Base-by-base conservation (phyloP, 30 jellyfish, hydroid and myxozoan species). In the Hydractinia symbiolongicarpus region DNA sequence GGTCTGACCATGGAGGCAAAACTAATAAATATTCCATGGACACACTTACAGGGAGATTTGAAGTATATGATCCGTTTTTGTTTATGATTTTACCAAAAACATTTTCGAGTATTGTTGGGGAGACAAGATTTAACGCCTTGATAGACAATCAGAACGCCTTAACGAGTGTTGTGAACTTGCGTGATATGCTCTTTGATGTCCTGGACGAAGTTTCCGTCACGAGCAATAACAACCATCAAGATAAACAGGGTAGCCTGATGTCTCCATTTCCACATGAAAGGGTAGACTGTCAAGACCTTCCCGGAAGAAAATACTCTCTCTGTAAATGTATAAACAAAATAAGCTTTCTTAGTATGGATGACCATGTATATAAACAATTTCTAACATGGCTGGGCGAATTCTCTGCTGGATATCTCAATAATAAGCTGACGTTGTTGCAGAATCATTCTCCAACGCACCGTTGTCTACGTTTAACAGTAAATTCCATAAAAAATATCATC, bases 1-100 rank as follows among this genome's bases (percentile, higher is more conserved):
- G 95, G 95, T 90, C 97, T 15, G 97, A 90, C 67, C 97, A 90
- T 52, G 97, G 97, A 0, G 97, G 96, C 6, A 90, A 90, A 60
- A 85, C 95, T 0, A 73, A 90, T 2, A 77, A 72, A 53, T 90
- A 90, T 57, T 60, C 97, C 56, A 86, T 82, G 21, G 78, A 77
- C 16, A 81, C 97, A 9, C 53, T 90, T 21, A 62, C 95, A 15
- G 97, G 97, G 1, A 77, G 95, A 44, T 90, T 85, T 44, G 97
- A 90, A 78, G 83, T 86, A 5, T 86, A 81, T 60, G 97, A 90
- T 78, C 73, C 97, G 21, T 75, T 90, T 44, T 73, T 90, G 53
- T 90, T 90, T 51, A 30, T 86, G 64, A 19, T 84, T 50, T 49
- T 86, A n/a, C 97, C 97, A 8, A 54, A 57, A 5, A 11, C 52